Evolutionary conservation across 2,797 vertebrate genomes (phyloP), one percentile per base, ranked within the genome.

Genomic region (Taenioides sp.): DNA sequence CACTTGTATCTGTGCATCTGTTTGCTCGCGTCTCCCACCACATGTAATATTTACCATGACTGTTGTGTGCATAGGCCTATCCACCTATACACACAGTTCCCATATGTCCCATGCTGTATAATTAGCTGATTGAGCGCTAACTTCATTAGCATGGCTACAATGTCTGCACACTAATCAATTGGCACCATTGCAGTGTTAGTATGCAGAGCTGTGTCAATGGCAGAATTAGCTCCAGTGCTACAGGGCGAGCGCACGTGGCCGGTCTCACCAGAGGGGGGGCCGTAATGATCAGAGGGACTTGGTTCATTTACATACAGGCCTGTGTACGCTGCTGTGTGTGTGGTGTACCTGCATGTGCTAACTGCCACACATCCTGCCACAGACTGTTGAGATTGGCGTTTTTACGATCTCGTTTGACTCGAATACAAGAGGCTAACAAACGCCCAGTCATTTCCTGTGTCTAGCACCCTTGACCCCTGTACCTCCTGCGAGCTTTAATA

Each of bases 381-480:
- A 83, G 88, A 84, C 88, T 88, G 90, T 91, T 90, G 91, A 89
- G 82, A 74, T 81, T 85, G 89, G 88, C 90, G 86, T 90, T 92
- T 94, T 93, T 92, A 93, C 88, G 85, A 80, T 87, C 90, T 92
- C 76, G 72, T 92, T 89, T 90, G 86, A 83, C 84, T 91, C 82
- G 70, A 77, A 85, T 86, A 87, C 74, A 76, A 81, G 73, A 82
- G 88, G 75, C 88, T 83, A 79, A 85, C 80, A 86, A 88, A 88
- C 80, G 70, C 80, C 77, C 75, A 65, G 80, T 80, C 80, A 80
- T 84, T 91, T 92, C 87, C 88, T 89, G 81, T 82, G 89, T 92
- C 89, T 91, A 84, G 67, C 83, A 75, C 80, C 72, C 67, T 68
- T 16, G 4, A 65, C 16, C 61, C 67, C 34, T 20, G 17, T 31